Conservation (phyloP, 2,113 vertebrate species). For the Bubo scandiacus region DNA sequence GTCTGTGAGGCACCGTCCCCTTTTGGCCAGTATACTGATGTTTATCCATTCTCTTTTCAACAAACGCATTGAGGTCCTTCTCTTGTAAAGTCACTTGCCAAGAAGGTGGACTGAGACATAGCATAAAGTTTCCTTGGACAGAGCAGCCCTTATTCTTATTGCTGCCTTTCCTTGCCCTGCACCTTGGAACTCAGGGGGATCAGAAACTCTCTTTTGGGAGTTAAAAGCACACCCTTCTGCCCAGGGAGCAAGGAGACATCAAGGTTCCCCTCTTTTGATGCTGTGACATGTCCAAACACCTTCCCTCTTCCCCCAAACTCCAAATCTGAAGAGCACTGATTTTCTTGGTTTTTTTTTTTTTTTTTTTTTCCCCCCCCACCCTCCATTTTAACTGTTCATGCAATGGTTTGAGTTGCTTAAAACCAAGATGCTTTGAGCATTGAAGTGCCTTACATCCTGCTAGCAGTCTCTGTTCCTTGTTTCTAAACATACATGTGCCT, state of each 20-base stretch:
- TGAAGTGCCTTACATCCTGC: neutral
- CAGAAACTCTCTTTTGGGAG: neutral
- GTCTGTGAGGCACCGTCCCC: neutral
- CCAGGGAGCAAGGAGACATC: neutral
- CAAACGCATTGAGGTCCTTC: neutral
- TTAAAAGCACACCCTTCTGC: neutral
- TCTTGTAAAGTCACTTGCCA: neutral
- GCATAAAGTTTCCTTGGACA: neutral
- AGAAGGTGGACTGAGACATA: conserved; percentile 3
- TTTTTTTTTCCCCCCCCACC: too few relatives aligned
- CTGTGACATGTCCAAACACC: neutral
- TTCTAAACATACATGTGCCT: neutral
- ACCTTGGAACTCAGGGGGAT: neutral
- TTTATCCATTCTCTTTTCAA: neutral
- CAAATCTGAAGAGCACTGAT: neutral
- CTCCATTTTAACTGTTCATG: neutral
- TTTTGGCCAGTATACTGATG: neutral
- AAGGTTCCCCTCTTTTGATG: neutral
- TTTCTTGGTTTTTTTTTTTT: neutral
- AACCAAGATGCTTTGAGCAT: neutral
- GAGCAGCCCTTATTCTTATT: neutral
- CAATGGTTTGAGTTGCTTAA: neutral
- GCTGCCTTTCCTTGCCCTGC: neutral
- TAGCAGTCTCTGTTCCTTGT: neutral
- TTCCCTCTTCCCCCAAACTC: neutral